phyloP scores from a whole-genome alignment of 2,113 vertebrate genomes.

The Nansenia antarctica region DNA sequence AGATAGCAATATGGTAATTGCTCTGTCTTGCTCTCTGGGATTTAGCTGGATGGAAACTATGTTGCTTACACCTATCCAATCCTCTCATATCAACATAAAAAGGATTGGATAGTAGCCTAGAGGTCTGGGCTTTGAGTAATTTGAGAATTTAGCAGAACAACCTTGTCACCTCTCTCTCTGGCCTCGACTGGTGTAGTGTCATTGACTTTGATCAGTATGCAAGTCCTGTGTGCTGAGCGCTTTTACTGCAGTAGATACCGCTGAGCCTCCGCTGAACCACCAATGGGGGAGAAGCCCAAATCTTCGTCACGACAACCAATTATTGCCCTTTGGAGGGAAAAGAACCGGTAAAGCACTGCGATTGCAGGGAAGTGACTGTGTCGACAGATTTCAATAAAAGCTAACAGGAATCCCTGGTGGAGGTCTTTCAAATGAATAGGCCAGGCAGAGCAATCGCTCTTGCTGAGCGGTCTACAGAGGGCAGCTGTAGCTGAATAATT shows the following conservation, averaged over 20 bases:
- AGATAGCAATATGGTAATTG: too few species aligned
- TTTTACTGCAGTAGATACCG: background rate
- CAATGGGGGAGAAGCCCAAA: conserved; percentile 10
- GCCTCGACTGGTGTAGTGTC: background rate
- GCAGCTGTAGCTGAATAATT: conserved; percentile 34
- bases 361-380: conserved; percentile 26
- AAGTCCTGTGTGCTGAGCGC: background rate
- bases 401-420: conserved; percentile 27
- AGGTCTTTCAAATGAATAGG: conserved; percentile 41
- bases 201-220: background rate
- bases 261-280: background rate
- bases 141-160: too few species aligned
- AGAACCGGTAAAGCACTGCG: conserved; percentile 21
- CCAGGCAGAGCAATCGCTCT: conserved; percentile 31
- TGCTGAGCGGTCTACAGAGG: conserved; percentile 22
- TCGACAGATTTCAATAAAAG: conserved; percentile 43
- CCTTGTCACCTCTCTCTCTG: too few species aligned
- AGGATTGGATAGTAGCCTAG: background rate
- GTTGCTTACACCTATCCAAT: too few species aligned
- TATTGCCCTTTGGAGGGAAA: conserved; percentile 13
- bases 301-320: conserved; percentile 21
- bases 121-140: too few species aligned
- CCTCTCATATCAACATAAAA: background rate
- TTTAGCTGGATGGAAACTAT: too few species aligned
- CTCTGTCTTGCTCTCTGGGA: too few species aligned